These are phyloP conservation scores for Plutomurus gul DNA, from an alignment of 1,140 invertebrate species.

Conservation along the genomic window DNA sequence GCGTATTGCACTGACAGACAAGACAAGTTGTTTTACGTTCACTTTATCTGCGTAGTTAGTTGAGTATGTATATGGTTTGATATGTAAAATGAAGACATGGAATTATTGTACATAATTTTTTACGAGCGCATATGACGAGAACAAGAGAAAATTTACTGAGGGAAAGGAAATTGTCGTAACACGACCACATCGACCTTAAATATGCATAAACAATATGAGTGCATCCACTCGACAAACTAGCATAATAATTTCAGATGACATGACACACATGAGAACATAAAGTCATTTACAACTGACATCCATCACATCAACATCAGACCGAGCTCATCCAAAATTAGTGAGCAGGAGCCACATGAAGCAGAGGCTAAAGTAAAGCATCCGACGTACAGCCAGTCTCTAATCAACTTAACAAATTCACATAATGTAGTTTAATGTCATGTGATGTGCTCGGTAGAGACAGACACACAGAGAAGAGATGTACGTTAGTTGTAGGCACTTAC, in stretches of 20 bases:
- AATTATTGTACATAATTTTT: conserved; percentile 5
- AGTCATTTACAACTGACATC: conserved; percentile 45
- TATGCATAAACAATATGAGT: conserved; percentile 33
- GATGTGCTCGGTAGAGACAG: too few species aligned
- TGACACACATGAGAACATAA: conserved; percentile 46
- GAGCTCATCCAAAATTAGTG: conserved; percentile 14
- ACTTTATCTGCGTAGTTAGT: background rate
- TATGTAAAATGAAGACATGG: background rate
- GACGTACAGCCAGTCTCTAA: conserved; percentile 17
- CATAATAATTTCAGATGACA: conserved; percentile 42
- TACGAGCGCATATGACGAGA: background rate
- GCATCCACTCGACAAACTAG: conserved; percentile 34
- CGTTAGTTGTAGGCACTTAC: too few species aligned
- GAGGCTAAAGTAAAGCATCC: background rate
- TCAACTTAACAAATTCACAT: conserved; percentile 31
- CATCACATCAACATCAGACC: conserved; percentile 46
- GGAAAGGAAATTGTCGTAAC: background rate
- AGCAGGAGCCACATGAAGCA: background rate
- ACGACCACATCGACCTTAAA: background rate
- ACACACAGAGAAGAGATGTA: too few species aligned
- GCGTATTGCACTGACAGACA: too few species aligned
- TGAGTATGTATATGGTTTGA: background rate
- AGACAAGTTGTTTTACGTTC: background rate
- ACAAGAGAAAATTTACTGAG: background rate
- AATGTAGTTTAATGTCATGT: conserved; percentile 9